Percentiles rank a stretch among this genome's conserved stretches.
These are phyloP conservation scores for Sebastes kiyomatsui DNA, from an alignment of 2,797 vertebrate genomes.

Conservation along the genomic window DNA sequence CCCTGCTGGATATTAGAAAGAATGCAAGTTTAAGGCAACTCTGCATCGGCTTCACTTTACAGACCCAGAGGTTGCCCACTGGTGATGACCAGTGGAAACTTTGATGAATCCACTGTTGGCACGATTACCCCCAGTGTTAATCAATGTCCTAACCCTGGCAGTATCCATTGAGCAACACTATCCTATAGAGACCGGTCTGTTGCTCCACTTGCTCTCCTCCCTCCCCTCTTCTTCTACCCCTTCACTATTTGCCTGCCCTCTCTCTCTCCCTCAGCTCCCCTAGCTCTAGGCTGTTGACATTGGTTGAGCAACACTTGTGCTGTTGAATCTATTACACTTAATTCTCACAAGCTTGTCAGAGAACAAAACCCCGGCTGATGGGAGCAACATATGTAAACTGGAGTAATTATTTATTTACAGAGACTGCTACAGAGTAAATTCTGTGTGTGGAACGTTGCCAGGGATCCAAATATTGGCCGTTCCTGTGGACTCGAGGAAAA, in stretches of 20 bases:
- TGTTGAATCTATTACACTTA: constrained; percentile 58
- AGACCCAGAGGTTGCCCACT: too few species aligned
- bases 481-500: constrained; percentile 56
- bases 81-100: neutral
- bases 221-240: neutral
- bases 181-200: neutral
- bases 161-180: neutral
- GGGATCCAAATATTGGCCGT: constrained; percentile 45
- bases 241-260: neutral
- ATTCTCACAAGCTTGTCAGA: constrained; percentile 57
- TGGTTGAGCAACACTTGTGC: constrained; percentile 48
- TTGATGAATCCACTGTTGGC: neutral
- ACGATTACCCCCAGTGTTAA: neutral
- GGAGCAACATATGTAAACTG: constrained; percentile 59
- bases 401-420: constrained; percentile 70
- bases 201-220: constrained; percentile 4
- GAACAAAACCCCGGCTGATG: constrained; percentile 51
- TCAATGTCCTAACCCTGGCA: neutral
- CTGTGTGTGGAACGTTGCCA: constrained; percentile 54
- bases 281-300: constrained; percentile 45
- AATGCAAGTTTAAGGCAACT: neutral
- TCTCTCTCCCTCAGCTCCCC: neutral
- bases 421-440: constrained; percentile 48
- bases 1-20: neutral
- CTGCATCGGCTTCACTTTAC: too few species aligned